Base-by-base conservation (phyloP, 53 echinoderm and acorn worm genomes). In the Patiria pectinifera region DNA sequence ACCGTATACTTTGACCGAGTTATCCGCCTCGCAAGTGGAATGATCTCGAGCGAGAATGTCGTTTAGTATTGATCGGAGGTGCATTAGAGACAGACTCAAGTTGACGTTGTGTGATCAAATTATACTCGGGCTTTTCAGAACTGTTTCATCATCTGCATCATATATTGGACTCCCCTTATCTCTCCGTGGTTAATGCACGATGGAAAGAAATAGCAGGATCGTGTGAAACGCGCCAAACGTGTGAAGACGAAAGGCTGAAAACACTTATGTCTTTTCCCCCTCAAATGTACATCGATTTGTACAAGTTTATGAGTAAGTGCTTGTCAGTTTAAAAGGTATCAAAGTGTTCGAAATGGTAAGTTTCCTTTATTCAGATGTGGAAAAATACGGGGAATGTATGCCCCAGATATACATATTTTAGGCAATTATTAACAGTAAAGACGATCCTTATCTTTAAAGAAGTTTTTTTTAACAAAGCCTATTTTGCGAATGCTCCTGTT, bases 1-100 rank as follows among this genome's bases (percentile, higher is more conserved):
- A 59, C 75, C 69, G 86, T 86, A 72, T 86, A 43, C 58, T 76
- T 86, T 86, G 86, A 86, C 86, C 86, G 86, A 86, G 46, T 70
- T 86, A 76, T 53, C 86, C 11, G 74, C 22, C 74, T 46, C n/a
- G 74, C 76, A 86, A 86, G 75, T 49, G 71, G 85, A 71, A 85
- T 85, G 71, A 58, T 69, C 71, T 85, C 72, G 72, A 72, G 48
- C 48, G 58, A 47, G 58, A 86, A 86, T 86, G 86, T 76, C 86
- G 43, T 86, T 74, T 75, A 58, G 23, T 86, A 86, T 86, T 72
- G 86, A 86, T 86, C 53, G 58, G 16, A 72, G 86, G 47, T 86
- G 86, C 86, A 86, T 86, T 86, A 86, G 86, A 24, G 86, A 16
- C 86, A 24, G 24, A 75, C 48, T 86, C 86, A 71, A 74, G 48